These are phyloP conservation scores for Harpagus bidentatus DNA, from an alignment of 2,113 vertebrate genomes.

Conservation along the genomic window DNA sequence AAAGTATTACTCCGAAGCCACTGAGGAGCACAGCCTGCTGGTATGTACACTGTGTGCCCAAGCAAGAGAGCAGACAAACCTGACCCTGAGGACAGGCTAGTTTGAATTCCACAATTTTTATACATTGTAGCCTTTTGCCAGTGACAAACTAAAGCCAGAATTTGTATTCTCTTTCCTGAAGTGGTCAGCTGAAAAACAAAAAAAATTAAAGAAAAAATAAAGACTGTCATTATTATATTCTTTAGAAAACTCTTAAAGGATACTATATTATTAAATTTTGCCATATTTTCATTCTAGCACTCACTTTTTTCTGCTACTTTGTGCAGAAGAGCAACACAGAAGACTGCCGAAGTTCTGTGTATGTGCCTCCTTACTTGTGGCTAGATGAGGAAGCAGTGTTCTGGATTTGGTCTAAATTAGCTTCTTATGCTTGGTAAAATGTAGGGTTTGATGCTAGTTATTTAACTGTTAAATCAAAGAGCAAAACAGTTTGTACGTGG, in stretches of 20 bases:
- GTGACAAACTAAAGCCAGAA: not conserved
- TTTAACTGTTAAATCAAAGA: not conserved
- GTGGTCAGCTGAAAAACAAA: not conserved
- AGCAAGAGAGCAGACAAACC: not conserved
- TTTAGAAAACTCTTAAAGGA: not conserved
- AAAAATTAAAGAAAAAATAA: not conserved
- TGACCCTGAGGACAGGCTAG: not conserved
- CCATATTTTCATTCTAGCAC: not conserved
- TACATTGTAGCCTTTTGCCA: not conserved
- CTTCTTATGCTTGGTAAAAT: not conserved
- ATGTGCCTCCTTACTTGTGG: not conserved
- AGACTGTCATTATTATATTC: not conserved
- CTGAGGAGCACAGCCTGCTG: not conserved
- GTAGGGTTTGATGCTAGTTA: not conserved
- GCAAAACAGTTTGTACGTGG: not conserved
- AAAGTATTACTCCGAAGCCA: not conserved
- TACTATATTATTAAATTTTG: not conserved
- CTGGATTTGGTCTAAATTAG: not conserved
- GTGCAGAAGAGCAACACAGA: not conserved
- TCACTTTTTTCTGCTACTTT: not conserved
- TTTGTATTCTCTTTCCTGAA: not conserved
- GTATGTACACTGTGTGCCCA: not conserved
- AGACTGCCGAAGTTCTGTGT: not conserved
- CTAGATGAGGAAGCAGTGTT: not conserved
- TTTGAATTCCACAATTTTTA: not conserved